A percentile compares a stretch with the other conserved stretches of the same genome.
These are phyloP conservation scores for Myiopsitta monachus DNA, from an alignment of 2,113 vertebrate genomes.

Conservation along the genomic window DNA sequence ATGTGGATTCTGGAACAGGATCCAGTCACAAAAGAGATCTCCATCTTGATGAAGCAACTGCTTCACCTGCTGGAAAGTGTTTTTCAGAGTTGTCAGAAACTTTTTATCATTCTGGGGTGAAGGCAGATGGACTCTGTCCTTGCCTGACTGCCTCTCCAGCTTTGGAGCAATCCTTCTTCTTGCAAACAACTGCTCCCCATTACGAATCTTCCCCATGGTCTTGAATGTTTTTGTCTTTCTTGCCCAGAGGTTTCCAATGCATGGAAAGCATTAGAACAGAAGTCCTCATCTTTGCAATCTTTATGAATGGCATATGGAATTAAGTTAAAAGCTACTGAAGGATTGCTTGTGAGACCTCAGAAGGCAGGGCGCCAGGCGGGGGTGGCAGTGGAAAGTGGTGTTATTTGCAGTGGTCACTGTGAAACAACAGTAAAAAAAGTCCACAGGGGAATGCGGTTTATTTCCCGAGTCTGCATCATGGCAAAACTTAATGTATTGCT, in stretches of 20 bases:
- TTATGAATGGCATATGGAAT: not conserved
- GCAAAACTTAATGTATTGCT: not conserved
- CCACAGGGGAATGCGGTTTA: not conserved
- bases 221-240: not conserved
- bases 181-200: not conserved
- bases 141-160: not conserved
- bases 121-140: not conserved
- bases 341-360: not conserved
- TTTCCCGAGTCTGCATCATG: not conserved
- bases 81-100: not conserved
- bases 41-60: not conserved
- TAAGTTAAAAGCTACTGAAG: not conserved
- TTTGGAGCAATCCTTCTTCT: not conserved
- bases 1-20: not conserved
- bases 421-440: not conserved
- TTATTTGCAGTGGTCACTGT: not conserved
- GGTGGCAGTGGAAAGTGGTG: accelerated
- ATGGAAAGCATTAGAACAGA: not conserved
- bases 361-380: not conserved
- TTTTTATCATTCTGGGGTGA: not conserved
- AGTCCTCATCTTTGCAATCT: not conserved
- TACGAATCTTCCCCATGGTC: not conserved
- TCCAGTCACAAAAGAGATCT: not conserved
- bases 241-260: not conserved
- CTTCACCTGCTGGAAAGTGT: not conserved